phyloP scores from a whole-genome alignment of 2,113 vertebrate genomes.

The Jaculus jaculus region DNA sequence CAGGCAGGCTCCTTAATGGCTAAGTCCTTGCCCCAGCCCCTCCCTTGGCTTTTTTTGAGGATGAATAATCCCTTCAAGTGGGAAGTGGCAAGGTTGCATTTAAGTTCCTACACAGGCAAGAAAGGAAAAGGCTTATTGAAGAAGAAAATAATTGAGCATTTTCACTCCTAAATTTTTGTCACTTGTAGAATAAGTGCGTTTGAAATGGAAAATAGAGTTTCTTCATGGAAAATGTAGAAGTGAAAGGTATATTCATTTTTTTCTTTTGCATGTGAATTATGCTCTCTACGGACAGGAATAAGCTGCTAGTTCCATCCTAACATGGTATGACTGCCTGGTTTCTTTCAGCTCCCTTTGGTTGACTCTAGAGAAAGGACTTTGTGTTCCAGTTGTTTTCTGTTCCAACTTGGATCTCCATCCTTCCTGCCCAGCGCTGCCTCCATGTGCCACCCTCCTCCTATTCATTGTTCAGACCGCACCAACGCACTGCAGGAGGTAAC shows the following conservation, averaged over 20 bases:
- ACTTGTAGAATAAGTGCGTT: conserved; percentile 22
- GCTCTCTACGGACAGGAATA: background rate
- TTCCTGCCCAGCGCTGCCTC: background rate
- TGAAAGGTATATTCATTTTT: background rate
- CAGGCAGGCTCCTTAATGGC: no score
- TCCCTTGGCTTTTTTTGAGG: conserved; percentile 20
- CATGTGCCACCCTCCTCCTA: background rate
- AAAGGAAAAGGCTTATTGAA: background rate
- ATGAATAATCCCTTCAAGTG: conserved; percentile 64
- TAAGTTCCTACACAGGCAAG: conserved; percentile 24
- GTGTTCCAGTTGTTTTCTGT: background rate
- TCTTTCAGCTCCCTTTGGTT: background rate
- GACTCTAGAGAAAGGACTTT: background rate
- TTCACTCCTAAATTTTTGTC: conserved; percentile 32
- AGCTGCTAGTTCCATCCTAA: accelerated
- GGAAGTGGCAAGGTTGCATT: conserved; percentile 19
- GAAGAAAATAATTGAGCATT: background rate
- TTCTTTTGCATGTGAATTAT: background rate
- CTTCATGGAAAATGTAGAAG: background rate
- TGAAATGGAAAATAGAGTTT: conserved; percentile 19
- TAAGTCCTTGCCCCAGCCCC: background rate
- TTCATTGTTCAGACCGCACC: background rate
- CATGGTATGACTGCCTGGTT: accelerated
- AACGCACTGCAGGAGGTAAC: background rate
- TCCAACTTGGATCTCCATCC: background rate